Conservation (phyloP, 2,888 invertebrate species). For the Cenopis cana region DNA sequence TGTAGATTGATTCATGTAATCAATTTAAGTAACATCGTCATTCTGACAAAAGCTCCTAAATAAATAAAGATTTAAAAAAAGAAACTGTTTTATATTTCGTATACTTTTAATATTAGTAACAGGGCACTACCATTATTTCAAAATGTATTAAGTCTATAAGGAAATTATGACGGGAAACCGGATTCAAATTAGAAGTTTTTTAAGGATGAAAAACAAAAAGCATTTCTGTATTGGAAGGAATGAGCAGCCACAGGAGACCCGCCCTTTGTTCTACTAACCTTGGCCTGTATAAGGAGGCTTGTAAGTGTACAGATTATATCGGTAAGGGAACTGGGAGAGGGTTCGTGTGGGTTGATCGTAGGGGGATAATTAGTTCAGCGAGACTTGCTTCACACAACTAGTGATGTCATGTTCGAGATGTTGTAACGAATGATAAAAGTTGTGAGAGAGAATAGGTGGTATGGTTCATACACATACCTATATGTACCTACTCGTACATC, state of each 20-base stretch:
- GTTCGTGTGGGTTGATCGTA: slow-evolving; percentile 5
- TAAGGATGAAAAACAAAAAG: slow-evolving; percentile 11
- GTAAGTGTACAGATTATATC: slow-evolving; percentile 26
- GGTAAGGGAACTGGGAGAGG: not conserved
- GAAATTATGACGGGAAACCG: no score
- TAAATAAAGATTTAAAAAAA: no score
- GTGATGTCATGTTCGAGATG: not conserved
- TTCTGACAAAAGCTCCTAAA: no score
- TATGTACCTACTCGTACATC: no score
- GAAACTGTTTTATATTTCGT: not conserved
- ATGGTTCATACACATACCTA: no score
- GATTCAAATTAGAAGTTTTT: slow-evolving; percentile 23
- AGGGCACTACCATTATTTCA: not conserved
- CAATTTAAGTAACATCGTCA: no score
- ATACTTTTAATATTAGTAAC: not conserved
- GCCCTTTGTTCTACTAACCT: slow-evolving; percentile 33
- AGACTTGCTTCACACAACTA: slow-evolving; percentile 8
- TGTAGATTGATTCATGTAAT: no score
- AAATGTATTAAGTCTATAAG: slow-evolving; percentile 17
- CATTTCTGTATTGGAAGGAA: slow-evolving; percentile 19
- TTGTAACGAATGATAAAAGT: not conserved
- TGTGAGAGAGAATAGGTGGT: no score
- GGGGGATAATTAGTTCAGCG: slow-evolving; percentile 21
- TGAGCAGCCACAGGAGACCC: slow-evolving; percentile 27
- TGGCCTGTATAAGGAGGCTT: slow-evolving; percentile 31